Conservation (phyloP, 2,797 vertebrate genomes). For the Acrossocheilus fasciatus region DNA sequence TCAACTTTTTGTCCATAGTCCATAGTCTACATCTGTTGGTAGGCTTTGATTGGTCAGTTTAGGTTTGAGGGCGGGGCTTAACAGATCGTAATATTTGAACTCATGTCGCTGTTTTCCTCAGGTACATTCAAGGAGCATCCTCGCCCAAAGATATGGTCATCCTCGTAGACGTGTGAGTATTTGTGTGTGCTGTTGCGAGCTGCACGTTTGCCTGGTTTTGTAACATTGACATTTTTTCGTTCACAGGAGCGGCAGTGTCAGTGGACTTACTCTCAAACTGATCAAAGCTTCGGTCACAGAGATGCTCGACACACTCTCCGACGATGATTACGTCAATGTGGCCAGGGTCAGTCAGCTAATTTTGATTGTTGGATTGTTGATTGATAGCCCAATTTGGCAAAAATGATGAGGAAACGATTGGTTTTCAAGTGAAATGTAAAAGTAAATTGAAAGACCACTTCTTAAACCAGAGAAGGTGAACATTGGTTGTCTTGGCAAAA, state of each 20-base stretch:
- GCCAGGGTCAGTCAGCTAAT: conserved; percentile 84
- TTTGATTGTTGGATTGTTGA: not conserved
- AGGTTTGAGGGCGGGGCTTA: not conserved
- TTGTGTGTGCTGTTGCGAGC: no score
- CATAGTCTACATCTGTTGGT: not conserved
- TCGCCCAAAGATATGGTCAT: conserved; percentile 99
- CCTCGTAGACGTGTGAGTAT: conserved; percentile 97
- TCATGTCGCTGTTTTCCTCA: conserved; percentile 62
- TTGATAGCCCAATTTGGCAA: not conserved
- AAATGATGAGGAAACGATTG: no score
- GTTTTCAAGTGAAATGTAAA: no score
- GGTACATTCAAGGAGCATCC: conserved; percentile 98
- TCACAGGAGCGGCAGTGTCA: conserved; percentile 95
- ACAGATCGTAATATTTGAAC: not conserved
- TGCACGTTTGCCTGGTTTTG: not conserved
- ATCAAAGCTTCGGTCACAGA: conserved; percentile 98
- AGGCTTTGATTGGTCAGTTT: not conserved
- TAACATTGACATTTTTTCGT: not conserved
- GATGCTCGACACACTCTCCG: conserved; percentile 96
- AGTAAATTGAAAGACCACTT: no score
- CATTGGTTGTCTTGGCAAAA: no score
- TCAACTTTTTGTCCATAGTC: not conserved
- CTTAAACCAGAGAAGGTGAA: no score
- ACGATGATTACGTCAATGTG: conserved; percentile 97
- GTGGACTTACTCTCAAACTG: conserved; percentile 94